Base-by-base conservation (phyloP, 2,888 invertebrate species). In the Protonemura montana region DNA sequence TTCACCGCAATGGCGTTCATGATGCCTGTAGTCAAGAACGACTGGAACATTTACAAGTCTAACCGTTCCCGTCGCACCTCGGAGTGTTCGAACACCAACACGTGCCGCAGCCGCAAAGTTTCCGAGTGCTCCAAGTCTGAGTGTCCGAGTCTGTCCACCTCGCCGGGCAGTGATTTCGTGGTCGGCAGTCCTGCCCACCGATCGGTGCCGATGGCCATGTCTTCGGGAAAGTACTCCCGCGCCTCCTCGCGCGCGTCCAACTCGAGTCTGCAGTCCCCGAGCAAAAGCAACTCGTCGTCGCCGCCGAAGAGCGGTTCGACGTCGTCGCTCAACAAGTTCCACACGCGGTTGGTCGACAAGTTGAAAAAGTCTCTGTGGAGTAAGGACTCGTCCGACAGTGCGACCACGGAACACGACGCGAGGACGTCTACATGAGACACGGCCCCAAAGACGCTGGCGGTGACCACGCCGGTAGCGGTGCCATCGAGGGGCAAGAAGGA, bases 1-100 rank as follows among this genome's bases (percentile, higher is more conserved):
- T 86, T 87, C 85, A 85, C 88, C 90, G 90, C 90, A 89, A 97
- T 97, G 97, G 97, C 97, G 93, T 97, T 97, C 93, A 97, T 97
- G 97, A 97, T 97, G 96, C 97, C 97, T 87, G 97, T 97, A 89
- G 95, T 97, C 92, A 97, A 97, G 93, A 97, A 97, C 93, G 97
- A 97, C 92, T 97, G 96, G 94, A 96, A 97, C 91, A 97, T 97
- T 90, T 97, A 97, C 93, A 96, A 97, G 93, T 95, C 96, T 88
- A 95, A 95, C 91, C 94, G 97, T 85, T 94, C 95, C 86, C 93
- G 97, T 89, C 94, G 95, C 88, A 93, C 94, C 80, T 96, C 96
- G 10, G 97, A 97, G 92, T 94, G 95, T 89, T 94, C 95, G 13
- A 93, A 94, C 90, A 91, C 93, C 78, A 92, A 92, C 89, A 91